Conservation (phyloP, 2,113 vertebrate species). For the Rhabdomys dilectus region DNA sequence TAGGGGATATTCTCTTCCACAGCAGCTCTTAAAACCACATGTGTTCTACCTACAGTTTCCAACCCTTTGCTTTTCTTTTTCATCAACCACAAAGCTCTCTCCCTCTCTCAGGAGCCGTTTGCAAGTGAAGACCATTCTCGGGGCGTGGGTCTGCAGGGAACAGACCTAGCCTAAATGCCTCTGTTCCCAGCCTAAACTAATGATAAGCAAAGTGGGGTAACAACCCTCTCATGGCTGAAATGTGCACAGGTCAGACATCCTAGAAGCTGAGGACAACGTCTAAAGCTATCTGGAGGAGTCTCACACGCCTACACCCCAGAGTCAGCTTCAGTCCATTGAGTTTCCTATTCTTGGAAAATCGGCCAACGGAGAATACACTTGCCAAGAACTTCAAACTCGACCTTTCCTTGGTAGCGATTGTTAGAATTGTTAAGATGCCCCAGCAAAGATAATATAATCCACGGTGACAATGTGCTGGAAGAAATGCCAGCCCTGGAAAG, state of each 20-base stretch:
- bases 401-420: constrained; percentile 76
- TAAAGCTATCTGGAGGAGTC: neutral
- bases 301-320: neutral
- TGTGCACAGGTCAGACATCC: neutral
- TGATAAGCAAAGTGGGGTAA: neutral
- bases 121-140: neutral
- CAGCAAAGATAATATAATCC: constrained; percentile 73
- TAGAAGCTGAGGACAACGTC: neutral
- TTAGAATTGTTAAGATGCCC: constrained; percentile 79
- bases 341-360: constrained; percentile 47
- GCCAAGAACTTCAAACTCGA: constrained; percentile 72
- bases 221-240: neutral
- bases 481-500: constrained; percentile 77
- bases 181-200: neutral
- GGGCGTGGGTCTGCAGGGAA: neutral
- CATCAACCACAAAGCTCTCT: neutral
- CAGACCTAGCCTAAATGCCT: neutral
- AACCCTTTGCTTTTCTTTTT: neutral
- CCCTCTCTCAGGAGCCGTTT: neutral
- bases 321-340: constrained; percentile 30
- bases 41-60: neutral
- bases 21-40: too few species aligned
- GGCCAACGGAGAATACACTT: constrained; percentile 64
- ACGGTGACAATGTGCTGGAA: constrained; percentile 59
- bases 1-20: too few species aligned